These are phyloP conservation scores for Aphidius ervi DNA, from an alignment of 1,140 invertebrate genomes.

Conservation along the genomic window DNA sequence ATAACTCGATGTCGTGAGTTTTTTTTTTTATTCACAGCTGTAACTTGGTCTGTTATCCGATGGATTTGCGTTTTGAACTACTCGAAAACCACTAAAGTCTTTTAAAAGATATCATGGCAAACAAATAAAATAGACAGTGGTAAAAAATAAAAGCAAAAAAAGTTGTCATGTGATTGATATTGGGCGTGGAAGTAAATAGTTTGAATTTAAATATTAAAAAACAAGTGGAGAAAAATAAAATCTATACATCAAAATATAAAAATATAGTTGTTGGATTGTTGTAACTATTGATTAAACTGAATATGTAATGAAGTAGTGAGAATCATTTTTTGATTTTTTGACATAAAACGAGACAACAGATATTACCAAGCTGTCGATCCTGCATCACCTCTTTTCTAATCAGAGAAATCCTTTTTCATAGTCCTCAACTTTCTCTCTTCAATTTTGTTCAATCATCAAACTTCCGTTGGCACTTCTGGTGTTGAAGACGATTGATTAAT, in stretches of 20 bases:
- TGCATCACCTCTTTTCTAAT: background rate
- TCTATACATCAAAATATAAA: constrained; percentile 12
- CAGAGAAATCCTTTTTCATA: background rate
- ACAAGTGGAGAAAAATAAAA: background rate
- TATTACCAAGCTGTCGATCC: constrained; percentile 4
- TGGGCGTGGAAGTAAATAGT: constrained; percentile 14
- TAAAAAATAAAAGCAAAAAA: constrained; percentile 29
- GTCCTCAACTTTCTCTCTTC: constrained; percentile 1
- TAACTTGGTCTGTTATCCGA: background rate
- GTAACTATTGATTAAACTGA: constrained; percentile 41
- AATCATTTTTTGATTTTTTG: constrained; percentile 24
- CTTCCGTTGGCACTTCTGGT: background rate
- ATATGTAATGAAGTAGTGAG: constrained; percentile 47
- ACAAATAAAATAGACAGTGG: constrained; percentile 43
- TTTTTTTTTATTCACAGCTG: too few relatives aligned
- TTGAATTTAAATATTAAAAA: constrained; percentile 1
- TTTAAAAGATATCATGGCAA: constrained; percentile 31
- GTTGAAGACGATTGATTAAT: constrained; percentile 14
- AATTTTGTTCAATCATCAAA: background rate
- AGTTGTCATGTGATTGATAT: constrained; percentile 9
- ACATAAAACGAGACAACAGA: constrained; percentile 5
- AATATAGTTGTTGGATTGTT: constrained; percentile 30
- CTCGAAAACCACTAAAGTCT: background rate
- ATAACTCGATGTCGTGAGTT: constrained; percentile 36
- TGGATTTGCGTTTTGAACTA: constrained; percentile 12